Conservation (phyloP, 2,797 vertebrate species). For the Yasuhikotakia modesta region DNA sequence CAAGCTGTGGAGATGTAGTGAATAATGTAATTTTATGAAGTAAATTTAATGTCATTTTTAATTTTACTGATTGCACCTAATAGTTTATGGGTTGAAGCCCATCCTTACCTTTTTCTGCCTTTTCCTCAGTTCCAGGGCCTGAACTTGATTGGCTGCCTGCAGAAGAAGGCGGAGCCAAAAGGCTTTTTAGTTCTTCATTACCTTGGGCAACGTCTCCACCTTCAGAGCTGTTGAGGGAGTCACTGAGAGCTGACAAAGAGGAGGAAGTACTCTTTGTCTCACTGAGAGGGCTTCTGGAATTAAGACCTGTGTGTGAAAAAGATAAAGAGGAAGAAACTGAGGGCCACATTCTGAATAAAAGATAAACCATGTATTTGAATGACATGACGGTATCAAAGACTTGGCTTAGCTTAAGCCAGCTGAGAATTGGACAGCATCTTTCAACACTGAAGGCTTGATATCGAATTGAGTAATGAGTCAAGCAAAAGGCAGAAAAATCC, state of each 20-base stretch:
- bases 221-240: slow-evolving; percentile 96
- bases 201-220: slow-evolving; percentile 85
- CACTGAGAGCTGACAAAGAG: slow-evolving; percentile 94
- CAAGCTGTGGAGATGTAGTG: not conserved
- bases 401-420: slow-evolving; percentile 38
- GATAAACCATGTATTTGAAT: slow-evolving; percentile 35
- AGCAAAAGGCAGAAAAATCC: slow-evolving; percentile 52
- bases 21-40: slow-evolving; percentile 24
- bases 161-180: slow-evolving; percentile 89
- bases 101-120: slow-evolving; percentile 89
- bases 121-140: slow-evolving; percentile 88
- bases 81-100: not conserved
- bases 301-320: slow-evolving; percentile 68
- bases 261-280: slow-evolving; percentile 97
- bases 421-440: slow-evolving; percentile 22
- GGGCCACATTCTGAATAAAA: slow-evolving; percentile 44
- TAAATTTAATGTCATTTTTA: too few species aligned
- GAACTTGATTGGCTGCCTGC: slow-evolving; percentile 89
- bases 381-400: slow-evolving; percentile 41
- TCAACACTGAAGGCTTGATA: slow-evolving; percentile 32
- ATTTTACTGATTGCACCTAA: not conserved
- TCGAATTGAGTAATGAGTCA: slow-evolving; percentile 37
- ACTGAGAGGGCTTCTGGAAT: slow-evolving; percentile 82
- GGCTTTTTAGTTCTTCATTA: slow-evolving; percentile 86
- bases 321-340: slow-evolving; percentile 52